phyloP scores from a whole-genome alignment of 1,140 invertebrate genomes.

The Bombus fervidus region DNA sequence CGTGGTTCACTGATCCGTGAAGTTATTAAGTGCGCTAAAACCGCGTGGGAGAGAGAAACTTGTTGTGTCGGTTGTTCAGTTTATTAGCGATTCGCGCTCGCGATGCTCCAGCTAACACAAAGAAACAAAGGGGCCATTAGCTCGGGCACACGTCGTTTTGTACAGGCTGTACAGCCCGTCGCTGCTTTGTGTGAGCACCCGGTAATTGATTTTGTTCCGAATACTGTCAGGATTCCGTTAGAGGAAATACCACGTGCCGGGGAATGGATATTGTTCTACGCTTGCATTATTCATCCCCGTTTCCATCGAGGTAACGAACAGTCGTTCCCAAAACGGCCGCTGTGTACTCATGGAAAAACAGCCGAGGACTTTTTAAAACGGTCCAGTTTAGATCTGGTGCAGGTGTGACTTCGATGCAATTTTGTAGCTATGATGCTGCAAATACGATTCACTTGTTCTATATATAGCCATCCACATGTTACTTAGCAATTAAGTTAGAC shows the following conservation, averaged over 20 bases:
- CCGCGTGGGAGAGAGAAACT: not conserved
- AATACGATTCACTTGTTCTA: too few relatives aligned
- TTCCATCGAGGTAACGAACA: not conserved
- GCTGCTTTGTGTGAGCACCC: conserved; percentile 46
- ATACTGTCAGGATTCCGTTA: conserved; percentile 47
- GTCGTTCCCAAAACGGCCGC: not conserved
- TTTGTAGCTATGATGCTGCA: too few relatives aligned
- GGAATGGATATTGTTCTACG: conserved; percentile 6
- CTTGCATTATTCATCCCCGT: conserved; percentile 37
- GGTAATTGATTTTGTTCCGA: conserved; percentile 53
- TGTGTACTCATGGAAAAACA: not conserved
- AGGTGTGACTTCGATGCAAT: too few relatives aligned
- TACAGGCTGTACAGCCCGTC: conserved; percentile 1
- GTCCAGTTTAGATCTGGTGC: not conserved
- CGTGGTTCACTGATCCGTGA: conserved; percentile 33
- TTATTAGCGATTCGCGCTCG: conserved; percentile 40
- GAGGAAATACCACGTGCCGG: not conserved
- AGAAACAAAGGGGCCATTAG: conserved; percentile 59
- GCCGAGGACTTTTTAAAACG: not conserved
- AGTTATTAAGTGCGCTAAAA: conserved; percentile 42
- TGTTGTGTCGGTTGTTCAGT: conserved; percentile 40
- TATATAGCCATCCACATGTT: too few relatives aligned
- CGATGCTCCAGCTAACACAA: not conserved
- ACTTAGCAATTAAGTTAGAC: too few relatives aligned
- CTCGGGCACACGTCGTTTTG: conserved; percentile 22